phyloP scores from a whole-genome alignment of 2,113 vertebrate genomes.

The Ophthalmolycus amberensis region DNA sequence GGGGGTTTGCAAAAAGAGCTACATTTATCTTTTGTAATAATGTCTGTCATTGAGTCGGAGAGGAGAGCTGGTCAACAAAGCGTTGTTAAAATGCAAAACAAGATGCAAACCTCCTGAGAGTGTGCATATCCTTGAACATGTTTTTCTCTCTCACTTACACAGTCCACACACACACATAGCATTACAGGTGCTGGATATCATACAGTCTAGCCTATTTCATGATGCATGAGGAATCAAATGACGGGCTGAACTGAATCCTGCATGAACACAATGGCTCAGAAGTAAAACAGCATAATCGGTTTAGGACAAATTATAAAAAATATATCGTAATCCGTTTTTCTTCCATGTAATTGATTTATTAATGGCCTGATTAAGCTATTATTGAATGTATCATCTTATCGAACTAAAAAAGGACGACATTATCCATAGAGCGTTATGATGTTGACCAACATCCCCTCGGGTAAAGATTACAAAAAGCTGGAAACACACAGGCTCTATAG shows the following conservation, averaged over 20 bases:
- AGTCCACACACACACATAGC: background rate
- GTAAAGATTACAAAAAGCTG: slow-evolving; percentile 62
- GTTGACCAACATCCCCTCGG: slow-evolving; percentile 67
- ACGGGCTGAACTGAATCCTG: slow-evolving; percentile 54
- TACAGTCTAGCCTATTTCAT: slow-evolving; percentile 45
- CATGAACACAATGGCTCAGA: slow-evolving; percentile 50
- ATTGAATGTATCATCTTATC: slow-evolving; percentile 61
- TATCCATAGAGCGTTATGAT: slow-evolving; percentile 55
- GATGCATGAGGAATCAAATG: slow-evolving; percentile 60
- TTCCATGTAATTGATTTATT: slow-evolving; percentile 75
- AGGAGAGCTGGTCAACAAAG: slow-evolving; percentile 35
- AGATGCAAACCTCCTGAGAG: slow-evolving; percentile 46
- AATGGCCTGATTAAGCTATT: slow-evolving; percentile 65
- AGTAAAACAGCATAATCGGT: slow-evolving; percentile 53
- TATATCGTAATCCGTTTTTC: slow-evolving; percentile 38
- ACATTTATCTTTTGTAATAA: slow-evolving; percentile 40
- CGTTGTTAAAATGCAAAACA: background rate
- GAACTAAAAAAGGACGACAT: slow-evolving; percentile 48
- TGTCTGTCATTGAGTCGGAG: slow-evolving; percentile 43
- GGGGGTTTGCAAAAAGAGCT: background rate
- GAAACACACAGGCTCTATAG: slow-evolving; percentile 20
- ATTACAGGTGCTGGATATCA: slow-evolving; percentile 37
- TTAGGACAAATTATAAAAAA: slow-evolving; percentile 52
- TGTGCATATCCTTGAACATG: slow-evolving; percentile 45
- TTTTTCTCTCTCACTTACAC: slow-evolving; percentile 10